These are phyloP conservation scores for Hyles euphorbiae DNA, from an alignment of 1,140 invertebrate genomes.

Conservation along the genomic window DNA sequence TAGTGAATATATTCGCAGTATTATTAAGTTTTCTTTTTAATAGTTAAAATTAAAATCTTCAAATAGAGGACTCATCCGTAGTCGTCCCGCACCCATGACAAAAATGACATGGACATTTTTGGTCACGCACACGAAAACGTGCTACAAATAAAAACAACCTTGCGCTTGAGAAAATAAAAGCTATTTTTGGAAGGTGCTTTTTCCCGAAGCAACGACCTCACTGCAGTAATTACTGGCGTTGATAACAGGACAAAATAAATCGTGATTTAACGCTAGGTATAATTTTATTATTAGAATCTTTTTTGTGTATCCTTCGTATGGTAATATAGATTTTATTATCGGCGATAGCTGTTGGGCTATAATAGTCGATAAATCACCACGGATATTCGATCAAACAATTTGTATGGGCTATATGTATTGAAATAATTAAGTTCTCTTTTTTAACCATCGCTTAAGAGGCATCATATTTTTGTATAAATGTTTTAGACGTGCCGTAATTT, in stretches of 20 bases:
- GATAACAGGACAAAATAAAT: constrained; percentile 34
- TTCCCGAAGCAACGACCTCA: constrained; percentile 22
- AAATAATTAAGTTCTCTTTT: too few relatives aligned
- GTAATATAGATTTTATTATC: too few relatives aligned
- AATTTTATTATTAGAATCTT: constrained; percentile 24
- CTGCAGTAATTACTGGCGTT: constrained; percentile 27
- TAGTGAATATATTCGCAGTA: neutral
- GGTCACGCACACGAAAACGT: constrained; percentile 39
- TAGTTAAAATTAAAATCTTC: constrained; percentile 19
- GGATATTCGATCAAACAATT: too few relatives aligned
- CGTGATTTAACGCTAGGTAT: constrained; percentile 25
- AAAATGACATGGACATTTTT: constrained; percentile 47
- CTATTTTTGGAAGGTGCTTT: constrained; percentile 20
- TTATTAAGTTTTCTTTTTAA: constrained; percentile 1
- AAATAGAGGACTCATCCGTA: constrained; percentile 16
- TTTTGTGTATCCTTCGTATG: constrained; percentile 9
- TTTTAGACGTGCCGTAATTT: too few relatives aligned
- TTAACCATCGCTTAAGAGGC: too few relatives aligned
- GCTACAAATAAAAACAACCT: constrained; percentile 18
- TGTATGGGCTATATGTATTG: too few relatives aligned
- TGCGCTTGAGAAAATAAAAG: constrained; percentile 19
- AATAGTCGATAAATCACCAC: too few relatives aligned
- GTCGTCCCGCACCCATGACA: constrained; percentile 31
- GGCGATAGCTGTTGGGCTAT: too few relatives aligned
- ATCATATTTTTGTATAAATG: too few relatives aligned